Evolutionary conservation across 2,113 vertebrate genomes (phyloP), one percentile per base, ranked within the genome.

Genomic region (Oreochromis spilurus): DNA sequence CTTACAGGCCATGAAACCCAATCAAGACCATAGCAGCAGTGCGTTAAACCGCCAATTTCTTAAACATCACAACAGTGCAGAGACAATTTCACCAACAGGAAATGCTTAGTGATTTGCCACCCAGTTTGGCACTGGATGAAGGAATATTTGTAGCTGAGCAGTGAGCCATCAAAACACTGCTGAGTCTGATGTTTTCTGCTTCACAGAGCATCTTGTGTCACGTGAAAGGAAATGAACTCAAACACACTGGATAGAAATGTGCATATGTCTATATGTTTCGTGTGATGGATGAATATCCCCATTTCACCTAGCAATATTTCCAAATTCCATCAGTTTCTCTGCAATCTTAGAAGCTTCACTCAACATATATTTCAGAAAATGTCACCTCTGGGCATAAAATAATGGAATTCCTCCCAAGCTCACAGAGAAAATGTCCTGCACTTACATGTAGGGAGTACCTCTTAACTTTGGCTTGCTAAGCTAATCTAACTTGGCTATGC

Each of bases 341-440:
- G 85, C 55, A 75, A 50, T 55, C 58, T 54, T 10, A 38, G 53
- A 60, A 43, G 29, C 38, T 81, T 50, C 55, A n/a, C 45, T 67
- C 55, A 62, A 5, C 58, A 82, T 79, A 78, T 79, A 43, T 67
- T 86, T 91, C 50, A 93, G 89, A 82, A 82, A 86, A 82, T 81
- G 26, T 55, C 17, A 11, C 88, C 87, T 82, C 21, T 1, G 54
- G 90, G 53, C 5, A 34, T 19, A 26, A 79, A 62, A 11, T 72
- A 26, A 52, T 82, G 54, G 80, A 77, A 72, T 65, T 24, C 17
- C 87, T 50, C 60, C 43, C 9, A 36, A 53, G 12, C 57, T 89
- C 70, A 82, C 82, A 72, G 52, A 45, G 7, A 8, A 85, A 54
- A 8, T n/a, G 26, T n/a, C 45, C 6, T 50, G 24, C 45, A 77